These are phyloP conservation scores for Neogobius melanostomus DNA, from an alignment of 2,113 vertebrate genomes.

Conservation along the genomic window DNA sequence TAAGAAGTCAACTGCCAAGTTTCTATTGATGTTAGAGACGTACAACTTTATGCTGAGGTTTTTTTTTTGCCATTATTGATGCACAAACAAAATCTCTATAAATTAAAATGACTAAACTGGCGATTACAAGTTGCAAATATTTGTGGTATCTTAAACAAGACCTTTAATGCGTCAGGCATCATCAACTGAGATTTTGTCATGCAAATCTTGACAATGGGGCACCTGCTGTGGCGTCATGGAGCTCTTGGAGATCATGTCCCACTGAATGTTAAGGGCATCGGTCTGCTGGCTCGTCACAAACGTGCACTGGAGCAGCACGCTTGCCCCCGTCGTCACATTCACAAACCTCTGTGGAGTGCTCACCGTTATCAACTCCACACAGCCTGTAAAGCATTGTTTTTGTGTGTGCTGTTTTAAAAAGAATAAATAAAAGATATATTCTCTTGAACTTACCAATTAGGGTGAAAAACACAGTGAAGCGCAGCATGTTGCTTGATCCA, in stretches of 20 bases:
- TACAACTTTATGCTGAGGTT: too few relatives aligned
- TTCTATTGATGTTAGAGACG: too few relatives aligned
- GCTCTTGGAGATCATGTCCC: conserved; percentile 44
- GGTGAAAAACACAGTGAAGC: conserved; percentile 36
- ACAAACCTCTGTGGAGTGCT: conserved; percentile 37
- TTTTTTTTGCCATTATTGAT: too few relatives aligned
- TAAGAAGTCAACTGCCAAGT: neutral
- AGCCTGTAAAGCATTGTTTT: conserved; percentile 40
- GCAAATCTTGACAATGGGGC: neutral
- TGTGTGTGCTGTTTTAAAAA: neutral
- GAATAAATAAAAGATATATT: neutral
- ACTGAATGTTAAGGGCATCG: conserved; percentile 50
- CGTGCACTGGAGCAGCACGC: conserved; percentile 41
- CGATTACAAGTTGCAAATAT: neutral
- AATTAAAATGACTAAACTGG: too few relatives aligned
- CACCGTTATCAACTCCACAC: conserved; percentile 51
- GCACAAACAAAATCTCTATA: too few relatives aligned
- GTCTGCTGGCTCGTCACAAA: conserved; percentile 41
- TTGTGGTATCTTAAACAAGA: too few relatives aligned
- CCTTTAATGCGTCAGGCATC: too few relatives aligned
- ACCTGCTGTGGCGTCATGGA: conserved; percentile 40
- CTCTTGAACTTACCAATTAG: conserved; percentile 26
- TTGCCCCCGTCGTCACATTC: conserved; percentile 52
- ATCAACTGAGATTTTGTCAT: neutral
- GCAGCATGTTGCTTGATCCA: conserved; percentile 7